Evolutionary conservation across 2,113 vertebrate species (phyloP).

Genomic region (Chaetorhynchus papuensis): DNA sequence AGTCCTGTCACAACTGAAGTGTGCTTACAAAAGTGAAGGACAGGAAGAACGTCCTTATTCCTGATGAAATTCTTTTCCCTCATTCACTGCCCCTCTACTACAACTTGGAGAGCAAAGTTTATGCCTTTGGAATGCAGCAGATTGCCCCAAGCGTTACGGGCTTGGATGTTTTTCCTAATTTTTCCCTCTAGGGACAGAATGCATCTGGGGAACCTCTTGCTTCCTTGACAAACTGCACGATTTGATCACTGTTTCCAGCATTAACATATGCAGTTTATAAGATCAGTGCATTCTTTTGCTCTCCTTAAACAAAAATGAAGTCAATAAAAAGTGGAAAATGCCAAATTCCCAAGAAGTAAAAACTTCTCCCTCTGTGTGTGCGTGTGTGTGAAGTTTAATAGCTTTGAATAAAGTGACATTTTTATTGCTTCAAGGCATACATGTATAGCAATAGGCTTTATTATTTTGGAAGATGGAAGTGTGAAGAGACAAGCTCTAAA

Average conservation of each 20-base stretch:
- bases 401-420: conserved; percentile 9
- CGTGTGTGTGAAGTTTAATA: not conserved
- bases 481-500: not conserved
- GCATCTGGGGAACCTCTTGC: not conserved
- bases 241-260: not conserved
- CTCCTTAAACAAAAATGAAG: not conserved
- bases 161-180: not conserved
- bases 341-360: not conserved
- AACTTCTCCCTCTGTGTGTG: not conserved
- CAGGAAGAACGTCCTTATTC: not conserved
- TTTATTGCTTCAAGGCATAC: conserved; percentile 49
- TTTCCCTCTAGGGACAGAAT: not conserved
- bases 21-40: not conserved
- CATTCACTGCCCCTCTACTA: not conserved
- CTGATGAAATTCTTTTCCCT: not conserved
- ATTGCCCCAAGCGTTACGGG: not conserved
- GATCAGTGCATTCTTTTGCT: not conserved
- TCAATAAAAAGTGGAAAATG: not conserved
- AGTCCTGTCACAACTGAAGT: not conserved
- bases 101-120: conserved; percentile 17
- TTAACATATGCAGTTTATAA: not conserved
- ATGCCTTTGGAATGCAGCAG: conserved; percentile 18
- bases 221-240: conserved; percentile 29
- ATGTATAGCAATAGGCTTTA: conserved; percentile 2
- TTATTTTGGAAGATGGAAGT: not conserved